Evolutionary conservation across 2,888 invertebrate genomes (phyloP), one percentile per base, ranked within the genome.

Genomic region (Alloplasta piceator): DNA sequence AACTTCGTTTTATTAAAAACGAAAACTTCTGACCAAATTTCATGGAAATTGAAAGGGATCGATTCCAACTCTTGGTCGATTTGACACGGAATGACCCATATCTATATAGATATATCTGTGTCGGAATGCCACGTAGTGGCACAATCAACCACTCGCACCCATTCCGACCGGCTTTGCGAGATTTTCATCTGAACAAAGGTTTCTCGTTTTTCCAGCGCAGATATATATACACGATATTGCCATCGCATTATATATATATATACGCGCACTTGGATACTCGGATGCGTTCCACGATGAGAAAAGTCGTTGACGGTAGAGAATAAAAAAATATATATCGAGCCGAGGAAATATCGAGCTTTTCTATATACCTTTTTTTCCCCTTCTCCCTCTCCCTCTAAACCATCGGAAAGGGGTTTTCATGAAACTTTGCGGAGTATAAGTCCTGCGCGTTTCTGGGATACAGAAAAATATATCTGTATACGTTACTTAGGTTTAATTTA

Each of bases 401-500:
- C 12, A 39, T 50, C n/a, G 58, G 46, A 26, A 43, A 14, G 48
- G 50, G 74, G 38, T 67, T 74, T 71, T 70, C 60, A 71, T 56
- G 50, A 75, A 39, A 52, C 64, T 52, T 16, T n/a, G 36, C 56
- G 71, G 46, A 70, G 74, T 74, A 73, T 74, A 70, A 81, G 77
- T 46, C 39, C 61, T 41, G n/a, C 39, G 6, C 9, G 50, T 14
- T 16, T 58, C 58, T 38, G 3, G 39, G 50, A 50, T 55, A 56
- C 12, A 5, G 26, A 26, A 26, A 36, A 39, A 43, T 56, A n/a
- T 78, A 61, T 58, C 68, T 78, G 38, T 82, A 78, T 82, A 43
- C 41, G 75, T 78, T 82, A 78, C 75, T 78, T 72, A 58, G 67
- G n/a, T 84, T 83, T 85, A 87, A 87, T 87, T 87, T 87, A 87